These are phyloP conservation scores for Auanema sp. DNA, from an alignment of 2,888 invertebrate species.

Conservation along the genomic window DNA sequence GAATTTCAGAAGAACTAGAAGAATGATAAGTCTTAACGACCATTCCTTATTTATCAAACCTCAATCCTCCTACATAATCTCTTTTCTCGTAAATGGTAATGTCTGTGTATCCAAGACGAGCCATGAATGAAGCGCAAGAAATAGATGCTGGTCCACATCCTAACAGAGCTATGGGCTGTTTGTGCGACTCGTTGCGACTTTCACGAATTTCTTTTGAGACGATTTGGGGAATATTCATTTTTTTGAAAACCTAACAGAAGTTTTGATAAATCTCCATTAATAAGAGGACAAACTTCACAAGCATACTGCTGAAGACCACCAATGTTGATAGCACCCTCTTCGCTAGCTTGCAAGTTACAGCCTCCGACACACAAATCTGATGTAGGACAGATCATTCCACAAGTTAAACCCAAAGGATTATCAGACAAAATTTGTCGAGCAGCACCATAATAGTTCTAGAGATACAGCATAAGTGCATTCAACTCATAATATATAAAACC, in stretches of 20 bases:
- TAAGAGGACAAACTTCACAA: conserved; percentile 75
- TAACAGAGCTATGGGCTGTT: conserved; percentile 75
- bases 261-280: not conserved
- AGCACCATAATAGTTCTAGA: conserved; percentile 93
- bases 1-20: conserved; percentile 87
- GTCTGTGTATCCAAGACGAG: conserved; percentile 85
- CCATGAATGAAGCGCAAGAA: conserved; percentile 93
- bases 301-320: conserved; percentile 97
- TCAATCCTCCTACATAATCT: conserved; percentile 83
- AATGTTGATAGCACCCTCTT: conserved; percentile 97
- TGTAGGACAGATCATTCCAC: conserved; percentile 98
- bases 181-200: conserved; percentile 51
- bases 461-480: conserved; percentile 11
- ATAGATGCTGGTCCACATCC: conserved; percentile 95
- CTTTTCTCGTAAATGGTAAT: conserved; percentile 90
- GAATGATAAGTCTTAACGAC: not conserved
- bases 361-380: conserved; percentile 97
- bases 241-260: conserved; percentile 73
- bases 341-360: conserved; percentile 89
- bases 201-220: conserved; percentile 73
- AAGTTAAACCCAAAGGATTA: conserved; percentile 90
- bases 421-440: conserved; percentile 91
- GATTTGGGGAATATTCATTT: conserved; percentile 88
- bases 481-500: conserved; percentile 68
- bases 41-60: conserved; percentile 67